These are phyloP conservation scores for Microplitis deprimator DNA, from an alignment of 2,888 invertebrate genomes.

Conservation along the genomic window DNA sequence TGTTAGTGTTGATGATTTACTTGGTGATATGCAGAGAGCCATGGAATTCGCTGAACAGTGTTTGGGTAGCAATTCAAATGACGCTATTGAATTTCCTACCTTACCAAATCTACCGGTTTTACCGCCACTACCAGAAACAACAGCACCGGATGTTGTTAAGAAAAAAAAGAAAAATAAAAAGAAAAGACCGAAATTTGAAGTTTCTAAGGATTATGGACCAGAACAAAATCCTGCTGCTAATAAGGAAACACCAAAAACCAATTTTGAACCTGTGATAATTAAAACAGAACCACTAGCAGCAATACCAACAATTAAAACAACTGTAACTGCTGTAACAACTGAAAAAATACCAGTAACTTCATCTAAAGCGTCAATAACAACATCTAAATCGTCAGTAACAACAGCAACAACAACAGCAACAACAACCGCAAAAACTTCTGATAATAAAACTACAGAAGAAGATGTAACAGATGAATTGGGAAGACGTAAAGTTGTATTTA, in stretches of 20 bases:
- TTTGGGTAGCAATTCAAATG: constrained; percentile 57
- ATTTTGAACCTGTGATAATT: neutral
- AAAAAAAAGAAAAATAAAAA: constrained; percentile 34
- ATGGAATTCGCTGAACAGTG: constrained; percentile 65
- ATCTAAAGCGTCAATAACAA: neutral
- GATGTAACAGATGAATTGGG: constrained; percentile 45
- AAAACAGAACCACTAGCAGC: neutral
- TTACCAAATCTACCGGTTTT: constrained; percentile 52
- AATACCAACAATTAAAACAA: neutral
- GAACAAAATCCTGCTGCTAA: constrained; percentile 24
- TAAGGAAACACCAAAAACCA: neutral
- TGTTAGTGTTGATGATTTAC: constrained; percentile 57
- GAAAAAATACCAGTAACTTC: neutral
- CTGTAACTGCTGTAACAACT: neutral
- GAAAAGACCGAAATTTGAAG: constrained; percentile 30
- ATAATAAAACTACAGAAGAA: neutral
- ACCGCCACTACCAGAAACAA: constrained; percentile 42
- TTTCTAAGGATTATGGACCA: constrained; percentile 21
- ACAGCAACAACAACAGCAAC: neutral
- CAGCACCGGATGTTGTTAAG: neutral
- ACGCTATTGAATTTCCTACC: constrained; percentile 19
- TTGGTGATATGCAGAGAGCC: constrained; percentile 66
- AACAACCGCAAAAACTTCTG: neutral
- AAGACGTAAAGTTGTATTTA: constrained; percentile 61
- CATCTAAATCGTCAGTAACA: neutral